Conservation (phyloP, 2,797 vertebrate genomes). For the Scleropages formosus region DNA sequence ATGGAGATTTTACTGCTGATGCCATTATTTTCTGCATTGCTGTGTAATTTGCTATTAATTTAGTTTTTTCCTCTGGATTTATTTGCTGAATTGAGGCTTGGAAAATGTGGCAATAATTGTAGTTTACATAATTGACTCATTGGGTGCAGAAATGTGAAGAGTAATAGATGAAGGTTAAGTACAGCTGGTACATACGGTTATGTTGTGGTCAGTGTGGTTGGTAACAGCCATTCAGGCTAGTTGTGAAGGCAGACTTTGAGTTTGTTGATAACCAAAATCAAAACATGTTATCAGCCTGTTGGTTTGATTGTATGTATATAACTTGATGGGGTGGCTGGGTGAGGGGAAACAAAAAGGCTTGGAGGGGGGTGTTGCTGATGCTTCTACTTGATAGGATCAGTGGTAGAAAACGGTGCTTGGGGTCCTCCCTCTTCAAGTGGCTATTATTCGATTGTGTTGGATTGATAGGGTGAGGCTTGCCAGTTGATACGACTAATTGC, state of each 20-base stretch:
- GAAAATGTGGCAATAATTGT: not conserved
- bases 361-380: conserved; percentile 9
- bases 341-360: conserved; percentile 7
- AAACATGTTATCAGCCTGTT: conserved; percentile 29
- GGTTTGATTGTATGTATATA: conserved; percentile 28
- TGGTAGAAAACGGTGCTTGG: not conserved
- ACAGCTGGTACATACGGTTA: not conserved
- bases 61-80: not conserved
- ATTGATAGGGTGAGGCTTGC: conserved; percentile 65
- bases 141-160: not conserved
- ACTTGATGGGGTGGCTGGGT: not conserved
- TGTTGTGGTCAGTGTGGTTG: not conserved
- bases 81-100: not conserved
- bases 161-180: not conserved
- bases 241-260: conserved; percentile 20
- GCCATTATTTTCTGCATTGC: not conserved
- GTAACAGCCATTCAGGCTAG: conserved; percentile 12
- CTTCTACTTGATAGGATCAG: conserved; percentile 22
- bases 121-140: not conserved
- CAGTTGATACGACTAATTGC: conserved; percentile 59
- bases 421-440: not conserved
- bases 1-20: not conserved
- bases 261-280: conserved; percentile 17
- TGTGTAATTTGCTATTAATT: not conserved
- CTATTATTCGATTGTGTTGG: conserved; percentile 40